A percentile compares a stretch with the other conserved stretches of the same genome.
Evolutionary conservation across 1,140 invertebrate genomes (phyloP).

Genomic region (Metopolophium dirhodum): DNA sequence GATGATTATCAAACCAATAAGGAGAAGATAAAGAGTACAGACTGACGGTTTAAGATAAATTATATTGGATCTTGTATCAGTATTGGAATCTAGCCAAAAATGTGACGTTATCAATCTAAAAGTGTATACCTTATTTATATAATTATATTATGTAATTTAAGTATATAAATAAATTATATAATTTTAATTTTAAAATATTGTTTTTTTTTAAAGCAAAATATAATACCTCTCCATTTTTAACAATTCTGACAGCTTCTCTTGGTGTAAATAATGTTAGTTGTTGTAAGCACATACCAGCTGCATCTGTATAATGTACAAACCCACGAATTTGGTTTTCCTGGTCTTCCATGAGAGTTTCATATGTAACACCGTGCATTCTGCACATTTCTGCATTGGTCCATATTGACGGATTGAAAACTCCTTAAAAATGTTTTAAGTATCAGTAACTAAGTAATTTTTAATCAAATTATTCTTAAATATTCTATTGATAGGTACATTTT

Average conservation of each 20-base stretch:
- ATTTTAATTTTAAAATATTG: conserved; percentile 33
- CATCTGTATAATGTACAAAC: conserved; percentile 77
- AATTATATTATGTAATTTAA: not conserved
- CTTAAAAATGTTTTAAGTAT: conserved; percentile 62
- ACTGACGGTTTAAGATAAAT: not conserved
- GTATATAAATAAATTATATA: conserved; percentile 26
- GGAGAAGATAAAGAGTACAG: not conserved
- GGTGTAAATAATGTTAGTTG: conserved; percentile 79
- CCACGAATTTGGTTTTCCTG: conserved; percentile 80
- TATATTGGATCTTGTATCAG: not conserved
- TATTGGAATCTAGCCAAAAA: not conserved
- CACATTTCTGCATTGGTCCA: conserved; percentile 82
- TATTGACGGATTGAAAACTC: conserved; percentile 81
- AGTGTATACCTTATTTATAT: not conserved
- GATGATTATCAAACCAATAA: not conserved
- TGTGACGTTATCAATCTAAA: not conserved
- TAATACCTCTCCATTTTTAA: conserved; percentile 78
- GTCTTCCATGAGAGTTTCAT: conserved; percentile 81
- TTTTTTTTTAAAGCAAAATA: not conserved
- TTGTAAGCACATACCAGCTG: conserved; percentile 74
- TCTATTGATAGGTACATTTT: no score
- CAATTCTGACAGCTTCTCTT: conserved; percentile 77
- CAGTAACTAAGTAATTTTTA: not conserved
- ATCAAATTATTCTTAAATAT: no score
- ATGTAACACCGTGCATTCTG: conserved; percentile 77